Base-by-base conservation (phyloP, 1,140 invertebrate species). In the Ctenoplectra terminalis region DNA sequence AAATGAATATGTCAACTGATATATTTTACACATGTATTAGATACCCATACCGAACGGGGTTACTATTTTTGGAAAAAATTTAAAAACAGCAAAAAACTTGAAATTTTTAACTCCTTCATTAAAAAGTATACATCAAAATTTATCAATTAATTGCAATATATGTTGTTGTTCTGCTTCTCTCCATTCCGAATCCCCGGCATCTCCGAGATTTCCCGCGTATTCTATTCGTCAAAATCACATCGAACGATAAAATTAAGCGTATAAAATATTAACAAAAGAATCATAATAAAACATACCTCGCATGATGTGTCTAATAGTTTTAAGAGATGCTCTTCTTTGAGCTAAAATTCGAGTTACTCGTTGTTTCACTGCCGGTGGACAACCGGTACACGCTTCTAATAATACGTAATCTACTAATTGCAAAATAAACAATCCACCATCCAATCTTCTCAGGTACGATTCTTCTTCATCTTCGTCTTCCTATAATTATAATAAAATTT, bases 321-420 rank as follows among this genome's bases (percentile, higher is more conserved):
- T 99, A 37, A 99, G 94, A 0, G 98, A 99, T 9, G 97, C 98
- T 75, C 98, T 96, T 82, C 98, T 94, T 81, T 99, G 95, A 87
- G 98, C 98, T 34, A 99, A 93, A 87, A 99, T 98, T 90, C 98
- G 96, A 63, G 97, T 95, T 4, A 99, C 97, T 83, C 98, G 94
- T 90, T 98, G 97, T 92, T 99, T 99, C 2, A 99, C 96, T 8
- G 96, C 95, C 4, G 96, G 92, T 52, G 96, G 95, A 43, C 95
- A 95, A 23, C 97, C 96, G 9, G 97, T 96, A 90, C 98, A 99
- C 40, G 98, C 96, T 94, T 99, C 98, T 67, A 99, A 93, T 91
- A 99, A 97, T 82, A 99, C 97, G 91, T 99, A 98, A 94, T 99
- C 98, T 58, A 99, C 96, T 64, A 99, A 94, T 94, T 99, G 99